Base-by-base conservation (phyloP, 2,113 vertebrate genomes). In the Corythaixoides concolor region DNA sequence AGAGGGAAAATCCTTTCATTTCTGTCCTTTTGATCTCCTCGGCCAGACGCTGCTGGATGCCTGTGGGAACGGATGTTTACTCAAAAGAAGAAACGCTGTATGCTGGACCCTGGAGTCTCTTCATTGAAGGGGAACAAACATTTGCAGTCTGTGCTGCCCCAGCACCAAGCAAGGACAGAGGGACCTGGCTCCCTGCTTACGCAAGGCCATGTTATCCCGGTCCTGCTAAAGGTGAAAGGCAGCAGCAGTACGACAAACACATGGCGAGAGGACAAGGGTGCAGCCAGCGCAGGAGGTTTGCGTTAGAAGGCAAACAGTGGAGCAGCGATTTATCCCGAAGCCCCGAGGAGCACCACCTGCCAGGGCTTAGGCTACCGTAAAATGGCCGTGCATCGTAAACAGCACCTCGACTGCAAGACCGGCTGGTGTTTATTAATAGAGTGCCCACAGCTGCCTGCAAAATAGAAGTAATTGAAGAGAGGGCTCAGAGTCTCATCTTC, bases 11-110 rank as follows among this genome's bases (percentile, higher is more conserved):
- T 15, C 82, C 58, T 33, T 81, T 75, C 39, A 75, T 93, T 78
- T 69, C 64, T 78, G 14, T 33, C 80, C 81, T 83, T 97, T 91
- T 92, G 92, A 97, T 89, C 77, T 43, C 12, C 79, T 73, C 35
- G 85, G 74, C 76, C 89, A 96, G 90, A 88, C 69, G 0, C 90
- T 33, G 85, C 62, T 82, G 95, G 92, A 47, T 20, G 94, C 64
- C 94, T 92, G 83, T 91, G 82, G 85, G 94, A 96, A 79, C 52
- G 59, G 96, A 94, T 85, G 62, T 90, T 93, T 96, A 90, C 77
- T 94, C 70, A 66, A 69, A 93, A 49, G 69, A 92, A 63, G 66
- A 95, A 83, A 68, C 35, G 63, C 58, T 37, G 41, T 55, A 87
- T 0, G 28, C n/a, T 22, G 59, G 62, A 62, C 87, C 88, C 58